Evolutionary conservation across 2,888 invertebrate genomes (phyloP), one percentile per base, ranked within the genome.

Genomic region (Pachymerium ferrugineum): DNA sequence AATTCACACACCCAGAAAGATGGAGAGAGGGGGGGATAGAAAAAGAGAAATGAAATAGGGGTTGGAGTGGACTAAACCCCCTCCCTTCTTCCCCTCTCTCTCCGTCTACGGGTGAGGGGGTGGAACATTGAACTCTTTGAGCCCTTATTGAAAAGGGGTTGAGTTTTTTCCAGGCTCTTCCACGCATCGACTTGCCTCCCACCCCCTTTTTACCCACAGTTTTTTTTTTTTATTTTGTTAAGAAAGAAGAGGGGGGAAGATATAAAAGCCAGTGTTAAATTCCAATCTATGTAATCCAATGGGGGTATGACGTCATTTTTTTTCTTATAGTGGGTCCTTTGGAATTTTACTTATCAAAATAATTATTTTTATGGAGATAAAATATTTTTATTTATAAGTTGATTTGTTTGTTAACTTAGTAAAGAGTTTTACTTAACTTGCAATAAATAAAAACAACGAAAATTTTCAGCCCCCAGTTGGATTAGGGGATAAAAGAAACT

Each of bases 31-130:
- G n/a, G n/a, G n/a, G n/a, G n/a, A n/a, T n/a, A n/a, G n/a, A n/a
- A n/a, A n/a, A n/a, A n/a, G n/a, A n/a, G n/a, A n/a, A n/a, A 54
- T 54, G 54, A 54, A 54, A 54, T 54, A 54, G 54, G 54, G 54
- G 54, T 54, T 54, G 54, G 54, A 54, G 54, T 54, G 54, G 54
- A 54, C 54, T 22, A 54, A 54, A 54, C 54, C 54, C 54, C 54
- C 54, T 54, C 54, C 54, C 54, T 54, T 54, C 54, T 22, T 54
- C 54, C 25, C 54, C 54, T n/a, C n/a, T n/a, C n/a, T n/a, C 54
- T 54, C 28, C 54, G 54, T 54, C 54, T 54, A 54, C 54, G 54
- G 54, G 54, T 54, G 54, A 54, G 54, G 54, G 54, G 54, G 54
- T 54, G 54, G 54, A 54, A 54, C 54, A 54, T 54, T 54, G 54